These are phyloP conservation scores for Machimus rusticus DNA, from an alignment of 2,888 invertebrate genomes.

Conservation along the genomic window DNA sequence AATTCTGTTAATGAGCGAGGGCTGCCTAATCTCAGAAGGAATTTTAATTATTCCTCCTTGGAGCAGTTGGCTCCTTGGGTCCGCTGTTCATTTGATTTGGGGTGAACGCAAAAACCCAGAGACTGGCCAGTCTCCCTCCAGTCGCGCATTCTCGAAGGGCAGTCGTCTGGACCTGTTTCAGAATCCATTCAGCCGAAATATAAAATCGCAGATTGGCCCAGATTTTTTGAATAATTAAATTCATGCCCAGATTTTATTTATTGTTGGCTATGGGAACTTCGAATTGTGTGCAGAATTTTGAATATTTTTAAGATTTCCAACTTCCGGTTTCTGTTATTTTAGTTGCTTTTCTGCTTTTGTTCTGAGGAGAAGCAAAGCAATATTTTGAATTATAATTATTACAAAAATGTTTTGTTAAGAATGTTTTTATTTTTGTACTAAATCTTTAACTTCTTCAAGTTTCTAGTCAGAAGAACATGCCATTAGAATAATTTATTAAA, in stretches of 20 bases:
- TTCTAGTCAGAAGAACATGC: background rate
- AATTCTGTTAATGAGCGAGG: constrained; percentile 20
- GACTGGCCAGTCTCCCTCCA: background rate
- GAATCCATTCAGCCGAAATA: background rate
- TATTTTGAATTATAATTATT: background rate
- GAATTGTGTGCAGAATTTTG: background rate
- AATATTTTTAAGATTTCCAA: background rate
- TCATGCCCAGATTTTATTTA: background rate
- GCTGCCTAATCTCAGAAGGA: background rate
- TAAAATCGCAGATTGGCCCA: constrained; percentile 13
- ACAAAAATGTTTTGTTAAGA: background rate
- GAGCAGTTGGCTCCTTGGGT: background rate
- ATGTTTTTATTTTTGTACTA: background rate
- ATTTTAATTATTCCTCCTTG: constrained; percentile 22
- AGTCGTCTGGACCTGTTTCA: background rate
- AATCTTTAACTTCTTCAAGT: background rate
- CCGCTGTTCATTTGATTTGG: constrained; percentile 18
- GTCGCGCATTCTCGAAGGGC: background rate
- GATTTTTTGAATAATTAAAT: constrained; percentile 39
- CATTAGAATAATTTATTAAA: background rate
- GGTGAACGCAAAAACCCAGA: background rate
- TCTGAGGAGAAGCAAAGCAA: background rate
- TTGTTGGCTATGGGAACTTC: background rate
- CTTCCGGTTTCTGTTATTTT: background rate
- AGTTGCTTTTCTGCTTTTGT: background rate